phyloP scores from a whole-genome alignment of 1,140 invertebrate species.

The Ridgeia piscesae region DNA sequence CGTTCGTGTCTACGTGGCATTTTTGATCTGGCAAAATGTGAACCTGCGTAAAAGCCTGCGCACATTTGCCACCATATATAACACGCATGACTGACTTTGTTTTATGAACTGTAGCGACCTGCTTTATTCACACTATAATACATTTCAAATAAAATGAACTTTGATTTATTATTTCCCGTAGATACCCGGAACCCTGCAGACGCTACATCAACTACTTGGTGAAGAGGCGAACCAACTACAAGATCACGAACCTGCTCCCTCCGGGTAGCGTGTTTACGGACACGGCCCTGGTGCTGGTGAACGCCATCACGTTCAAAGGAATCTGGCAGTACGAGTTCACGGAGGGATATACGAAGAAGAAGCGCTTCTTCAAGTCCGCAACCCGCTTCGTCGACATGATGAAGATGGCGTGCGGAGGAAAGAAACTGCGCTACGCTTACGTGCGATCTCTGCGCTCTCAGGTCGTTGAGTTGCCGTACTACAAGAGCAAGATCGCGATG shows the following conservation, averaged over 20 bases:
- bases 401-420: neutral
- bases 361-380: constrained; percentile 41
- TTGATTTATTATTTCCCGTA: neutral
- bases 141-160: no score
- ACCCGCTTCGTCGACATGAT: neutral
- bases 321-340: constrained; percentile 73
- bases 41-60: no score
- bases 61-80: no score
- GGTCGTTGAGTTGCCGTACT: constrained; percentile 74
- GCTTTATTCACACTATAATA: no score
- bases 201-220: constrained; percentile 71
- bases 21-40: no score
- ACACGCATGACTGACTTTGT: no score
- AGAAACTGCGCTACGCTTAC: neutral
- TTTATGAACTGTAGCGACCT: no score
- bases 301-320: constrained; percentile 77
- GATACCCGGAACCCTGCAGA: constrained; percentile 29
- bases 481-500: constrained; percentile 81
- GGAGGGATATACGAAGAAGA: constrained; percentile 58
- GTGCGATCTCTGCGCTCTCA: constrained; percentile 58
- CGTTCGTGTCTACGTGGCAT: no score
- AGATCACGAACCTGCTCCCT: constrained; percentile 67
- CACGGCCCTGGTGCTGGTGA: constrained; percentile 71
- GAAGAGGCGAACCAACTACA: constrained; percentile 64
- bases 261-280: constrained; percentile 53